Base-by-base conservation (phyloP, 2,113 vertebrate species). In the Numenius arquata region DNA sequence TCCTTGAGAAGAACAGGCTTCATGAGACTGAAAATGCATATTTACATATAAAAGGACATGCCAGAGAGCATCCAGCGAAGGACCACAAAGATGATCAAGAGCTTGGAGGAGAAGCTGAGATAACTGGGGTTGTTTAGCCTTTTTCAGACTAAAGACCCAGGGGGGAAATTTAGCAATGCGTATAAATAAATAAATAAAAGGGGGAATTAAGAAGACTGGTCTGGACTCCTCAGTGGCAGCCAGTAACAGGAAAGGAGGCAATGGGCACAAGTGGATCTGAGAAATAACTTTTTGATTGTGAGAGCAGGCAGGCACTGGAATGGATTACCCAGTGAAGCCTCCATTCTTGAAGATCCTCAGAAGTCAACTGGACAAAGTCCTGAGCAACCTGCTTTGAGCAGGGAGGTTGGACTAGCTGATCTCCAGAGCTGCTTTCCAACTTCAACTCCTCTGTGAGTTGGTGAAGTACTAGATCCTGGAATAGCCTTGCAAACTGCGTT, bases 1-100 rank as follows among this genome's bases (percentile, higher is more conserved):
- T 62, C 88, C 77, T 83, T 94, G 77, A 96, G 90, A 95, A 93
- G 84, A 88, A 92, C 66, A 97, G 92, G 68, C 15, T 80, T 77
- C 30, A n/a, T 25, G 29, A 75, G 66, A 78, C 67, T 95, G 62
- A 81, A 45, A 92, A 74, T 45, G 85, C 72, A n/a, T 19, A 70
- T 8, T 19, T 36, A 50, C 27, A 36, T 32, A 30, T 41, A 34
- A 15, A 43, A 23, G 6, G 36, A 73, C 32, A 45, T 10, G 23
- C 4, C 20, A 85, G 34, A 79, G 12, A 34, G 5, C 23, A 34
- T 66, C 19, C 27, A 47, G 59, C 30, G 15, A 77, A 84, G 30
- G n/a, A 48, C 41, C 63, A 55, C 11, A 71, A 70, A 55, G 48
- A 73, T 18, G 47, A 68, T n/a, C 19, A 47, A 48, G 41, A 8